phyloP scores from a whole-genome alignment of 2,797 vertebrate genomes.

The Hydrocynus forskahlii region DNA sequence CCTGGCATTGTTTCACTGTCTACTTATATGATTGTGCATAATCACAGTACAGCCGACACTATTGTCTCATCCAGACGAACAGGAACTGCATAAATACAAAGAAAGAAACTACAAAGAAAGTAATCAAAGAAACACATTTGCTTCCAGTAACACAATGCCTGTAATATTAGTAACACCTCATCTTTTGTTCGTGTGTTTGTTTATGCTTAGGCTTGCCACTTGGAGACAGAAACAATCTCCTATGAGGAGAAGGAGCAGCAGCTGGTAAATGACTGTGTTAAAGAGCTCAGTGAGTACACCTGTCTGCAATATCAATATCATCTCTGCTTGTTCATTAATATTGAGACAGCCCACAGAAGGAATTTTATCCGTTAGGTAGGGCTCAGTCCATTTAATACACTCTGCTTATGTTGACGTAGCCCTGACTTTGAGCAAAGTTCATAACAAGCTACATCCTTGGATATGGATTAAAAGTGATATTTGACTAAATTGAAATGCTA shows the following conservation, averaged over 20 bases:
- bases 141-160: conserved; percentile 4
- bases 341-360: too few relatives aligned
- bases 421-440: background rate
- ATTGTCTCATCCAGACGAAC: background rate
- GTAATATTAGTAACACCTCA: conserved; percentile 3
- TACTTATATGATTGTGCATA: background rate
- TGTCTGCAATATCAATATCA: background rate
- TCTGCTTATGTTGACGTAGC: conserved; percentile 1
- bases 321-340: background rate
- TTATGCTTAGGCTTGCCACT: conserved; percentile 85
- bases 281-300: conserved; percentile 91
- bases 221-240: conserved; percentile 95
- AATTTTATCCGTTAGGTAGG: too few relatives aligned
- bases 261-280: conserved; percentile 97
- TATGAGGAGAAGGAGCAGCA: conserved; percentile 98
- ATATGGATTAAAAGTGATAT: background rate
- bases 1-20: background rate
- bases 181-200: conserved; percentile 12
- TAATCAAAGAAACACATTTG: background rate
- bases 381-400: background rate
- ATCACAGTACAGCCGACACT: background rate
- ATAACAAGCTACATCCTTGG: background rate
- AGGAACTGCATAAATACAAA: background rate
- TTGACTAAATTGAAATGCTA: background rate
- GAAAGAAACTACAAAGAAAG: background rate